A percentile compares a stretch with the other conserved stretches of the same genome.
Conservation (phyloP, 2,797 vertebrate genomes). For the Oreochromis mossambicus region DNA sequence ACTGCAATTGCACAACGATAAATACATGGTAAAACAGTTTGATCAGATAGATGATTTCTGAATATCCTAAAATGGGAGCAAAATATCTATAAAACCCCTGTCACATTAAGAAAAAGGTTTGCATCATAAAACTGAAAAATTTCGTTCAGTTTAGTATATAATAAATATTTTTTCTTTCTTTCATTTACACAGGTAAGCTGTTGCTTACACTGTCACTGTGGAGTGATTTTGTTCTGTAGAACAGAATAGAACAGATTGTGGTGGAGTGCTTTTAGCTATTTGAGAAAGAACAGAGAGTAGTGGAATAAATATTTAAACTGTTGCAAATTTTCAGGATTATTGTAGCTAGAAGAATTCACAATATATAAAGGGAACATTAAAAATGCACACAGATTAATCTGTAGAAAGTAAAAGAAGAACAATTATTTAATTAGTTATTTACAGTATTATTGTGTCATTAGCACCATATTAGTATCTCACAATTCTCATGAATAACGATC, state of each 20-base stretch:
- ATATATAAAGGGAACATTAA: background rate
- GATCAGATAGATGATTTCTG: background rate
- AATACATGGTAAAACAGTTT: background rate
- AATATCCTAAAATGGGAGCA: background rate
- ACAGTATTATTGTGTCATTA: background rate
- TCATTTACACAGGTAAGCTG: background rate
- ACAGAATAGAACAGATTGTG: background rate
- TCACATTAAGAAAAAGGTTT: background rate
- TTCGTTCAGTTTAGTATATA: background rate
- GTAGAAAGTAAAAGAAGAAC: background rate
- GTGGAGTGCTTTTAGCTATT: background rate
- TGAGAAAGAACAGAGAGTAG: background rate
- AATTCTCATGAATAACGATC: background rate
- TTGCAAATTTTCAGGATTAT: background rate
- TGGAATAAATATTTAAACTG: background rate
- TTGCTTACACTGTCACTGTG: background rate
- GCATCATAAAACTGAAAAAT: background rate
- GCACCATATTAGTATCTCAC: background rate
- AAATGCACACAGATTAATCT: background rate
- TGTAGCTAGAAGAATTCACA: background rate
- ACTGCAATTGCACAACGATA: background rate
- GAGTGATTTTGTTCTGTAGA: background rate
- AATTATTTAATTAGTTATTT: background rate
- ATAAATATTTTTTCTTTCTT: background rate
- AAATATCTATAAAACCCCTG: background rate